These are phyloP conservation scores for Macaria notata DNA, from an alignment of 2,888 invertebrate genomes.

Conservation along the genomic window DNA sequence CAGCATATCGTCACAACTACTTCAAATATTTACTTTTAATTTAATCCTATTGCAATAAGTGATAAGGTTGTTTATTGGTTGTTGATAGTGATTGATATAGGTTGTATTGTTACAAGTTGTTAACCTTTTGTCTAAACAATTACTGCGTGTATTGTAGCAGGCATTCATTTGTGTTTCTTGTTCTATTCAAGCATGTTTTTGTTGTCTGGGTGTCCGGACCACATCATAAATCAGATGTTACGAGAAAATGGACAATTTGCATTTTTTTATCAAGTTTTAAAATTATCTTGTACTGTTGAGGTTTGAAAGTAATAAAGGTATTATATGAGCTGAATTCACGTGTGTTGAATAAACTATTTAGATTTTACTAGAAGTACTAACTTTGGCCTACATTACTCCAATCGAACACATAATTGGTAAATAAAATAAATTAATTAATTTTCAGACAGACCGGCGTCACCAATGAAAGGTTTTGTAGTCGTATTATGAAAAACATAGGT, in stretches of 20 bases:
- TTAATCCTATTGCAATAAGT: conserved; percentile 2
- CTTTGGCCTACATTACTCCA: no score
- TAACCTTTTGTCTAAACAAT: conserved; percentile 77
- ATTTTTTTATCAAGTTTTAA: conserved; percentile 29
- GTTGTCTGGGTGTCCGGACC: conserved; percentile 74
- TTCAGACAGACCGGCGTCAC: no score
- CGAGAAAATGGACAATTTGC: conserved; percentile 42
- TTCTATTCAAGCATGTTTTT: conserved; percentile 74
- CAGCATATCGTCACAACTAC: conserved; percentile 33
- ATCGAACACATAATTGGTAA: no score
- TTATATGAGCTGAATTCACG: no score
- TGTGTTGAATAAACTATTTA: no score
- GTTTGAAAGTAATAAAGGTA: no score
- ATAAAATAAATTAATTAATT: no score
- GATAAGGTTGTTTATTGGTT: conserved; percentile 2
- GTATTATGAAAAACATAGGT: no score
- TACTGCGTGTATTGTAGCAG: conserved; percentile 73
- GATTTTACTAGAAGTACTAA: no score
- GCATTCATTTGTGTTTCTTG: conserved; percentile 77
- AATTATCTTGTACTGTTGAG: conserved; percentile 42
- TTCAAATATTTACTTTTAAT: conserved; percentile 11
- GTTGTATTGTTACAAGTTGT: conserved; percentile 33
- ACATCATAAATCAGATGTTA: conserved; percentile 77
- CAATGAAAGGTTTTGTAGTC: no score
- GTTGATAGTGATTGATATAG: conserved; percentile 24